Percentiles rank a stretch among this genome's conserved stretches.
phyloP scores from a whole-genome alignment of 2,113 vertebrate genomes.

The Labeo catla region DNA sequence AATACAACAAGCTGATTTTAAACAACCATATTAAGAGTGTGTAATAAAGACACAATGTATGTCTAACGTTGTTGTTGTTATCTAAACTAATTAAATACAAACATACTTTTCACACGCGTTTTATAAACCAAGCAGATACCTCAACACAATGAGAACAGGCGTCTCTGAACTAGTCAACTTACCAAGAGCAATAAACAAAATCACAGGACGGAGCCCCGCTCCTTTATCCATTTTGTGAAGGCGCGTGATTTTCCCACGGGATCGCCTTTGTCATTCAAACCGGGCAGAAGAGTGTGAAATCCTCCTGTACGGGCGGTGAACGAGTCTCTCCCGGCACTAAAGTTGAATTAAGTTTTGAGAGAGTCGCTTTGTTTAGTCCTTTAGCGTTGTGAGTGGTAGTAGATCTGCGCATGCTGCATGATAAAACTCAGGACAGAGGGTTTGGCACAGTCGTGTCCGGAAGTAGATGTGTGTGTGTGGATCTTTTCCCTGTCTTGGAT shows the following conservation, averaged over 20 bases:
- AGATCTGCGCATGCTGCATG: background rate
- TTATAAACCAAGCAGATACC: background rate
- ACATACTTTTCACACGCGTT: background rate
- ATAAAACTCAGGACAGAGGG: background rate
- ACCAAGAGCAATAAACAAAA: constrained; percentile 29
- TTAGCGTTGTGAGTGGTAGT: background rate
- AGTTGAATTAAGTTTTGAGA: background rate
- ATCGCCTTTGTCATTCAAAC: constrained; percentile 37
- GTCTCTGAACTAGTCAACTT: background rate
- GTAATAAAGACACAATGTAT: background rate
- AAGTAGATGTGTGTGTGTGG: constrained; percentile 29
- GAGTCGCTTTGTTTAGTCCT: background rate
- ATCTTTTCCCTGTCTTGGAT: constrained; percentile 29
- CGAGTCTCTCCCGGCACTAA: background rate
- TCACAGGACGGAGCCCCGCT: background rate
- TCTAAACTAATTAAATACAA: background rate
- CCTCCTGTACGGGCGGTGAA: background rate
- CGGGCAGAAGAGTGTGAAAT: background rate
- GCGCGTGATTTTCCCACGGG: constrained; percentile 43
- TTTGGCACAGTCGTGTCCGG: constrained; percentile 28
- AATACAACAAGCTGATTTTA: background rate
- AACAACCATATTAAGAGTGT: background rate
- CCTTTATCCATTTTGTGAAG: constrained; percentile 40
- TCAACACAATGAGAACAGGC: background rate
- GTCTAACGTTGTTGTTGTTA: background rate